Conservation (phyloP, 2,888 invertebrate species). For the Troides oblongomaculatus region DNA sequence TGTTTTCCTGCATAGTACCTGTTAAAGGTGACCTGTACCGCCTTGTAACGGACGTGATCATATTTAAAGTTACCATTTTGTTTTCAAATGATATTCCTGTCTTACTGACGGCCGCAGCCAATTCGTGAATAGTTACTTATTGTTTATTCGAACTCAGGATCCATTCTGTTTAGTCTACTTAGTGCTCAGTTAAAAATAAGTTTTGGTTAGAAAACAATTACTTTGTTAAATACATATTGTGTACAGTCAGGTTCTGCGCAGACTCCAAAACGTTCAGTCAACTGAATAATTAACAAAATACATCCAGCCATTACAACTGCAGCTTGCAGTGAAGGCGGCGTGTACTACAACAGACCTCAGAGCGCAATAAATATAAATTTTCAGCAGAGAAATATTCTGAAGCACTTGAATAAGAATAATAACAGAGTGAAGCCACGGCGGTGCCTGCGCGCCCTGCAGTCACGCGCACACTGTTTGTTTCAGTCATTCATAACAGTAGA, state of each 20-base stretch:
- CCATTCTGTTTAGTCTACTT: too few relatives aligned
- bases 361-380: slow-evolving; percentile 23
- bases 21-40: too few relatives aligned
- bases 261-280: slow-evolving; percentile 11
- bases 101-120: too few relatives aligned
- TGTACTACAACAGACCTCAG: slow-evolving; percentile 16
- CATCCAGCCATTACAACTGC: slow-evolving; percentile 5
- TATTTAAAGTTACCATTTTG: too few relatives aligned
- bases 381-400: slow-evolving; percentile 20
- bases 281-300: slow-evolving; percentile 15
- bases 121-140: too few relatives aligned
- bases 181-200: too few relatives aligned
- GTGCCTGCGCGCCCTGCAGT: not conserved
- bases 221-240: too few relatives aligned
- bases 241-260: not conserved
- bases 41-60: too few relatives aligned
- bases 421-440: slow-evolving; percentile 2
- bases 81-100: too few relatives aligned
- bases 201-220: too few relatives aligned
- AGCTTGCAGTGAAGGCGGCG: slow-evolving; percentile 18
- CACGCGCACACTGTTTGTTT: not conserved
- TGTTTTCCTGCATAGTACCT: too few relatives aligned
- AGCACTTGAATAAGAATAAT: slow-evolving; percentile 7
- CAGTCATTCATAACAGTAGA: not conserved
- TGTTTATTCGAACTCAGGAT: too few relatives aligned